These are phyloP conservation scores for Solea solea DNA, from an alignment of 2,113 vertebrate genomes.

Conservation along the genomic window DNA sequence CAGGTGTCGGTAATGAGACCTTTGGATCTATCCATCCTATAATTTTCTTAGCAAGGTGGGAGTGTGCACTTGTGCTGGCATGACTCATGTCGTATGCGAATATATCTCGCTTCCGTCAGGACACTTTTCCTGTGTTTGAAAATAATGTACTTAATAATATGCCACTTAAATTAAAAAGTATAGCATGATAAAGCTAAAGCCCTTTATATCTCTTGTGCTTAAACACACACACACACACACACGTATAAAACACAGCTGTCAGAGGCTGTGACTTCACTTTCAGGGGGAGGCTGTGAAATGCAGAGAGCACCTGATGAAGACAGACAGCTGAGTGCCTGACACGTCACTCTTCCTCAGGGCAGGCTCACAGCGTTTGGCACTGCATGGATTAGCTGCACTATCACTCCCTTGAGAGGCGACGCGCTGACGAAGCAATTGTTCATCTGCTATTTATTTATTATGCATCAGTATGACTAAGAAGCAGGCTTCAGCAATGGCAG, in stretches of 20 bases:
- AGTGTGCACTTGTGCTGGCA: slow-evolving; percentile 11
- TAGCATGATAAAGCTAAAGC: background rate
- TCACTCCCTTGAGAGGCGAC: background rate
- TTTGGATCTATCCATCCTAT: slow-evolving; percentile 38
- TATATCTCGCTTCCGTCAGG: background rate
- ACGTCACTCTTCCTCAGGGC: slow-evolving; percentile 22
- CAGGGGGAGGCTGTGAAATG: slow-evolving; percentile 30
- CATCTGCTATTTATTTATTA: slow-evolving; percentile 20
- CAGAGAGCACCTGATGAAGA: slow-evolving; percentile 21
- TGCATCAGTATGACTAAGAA: slow-evolving; percentile 27
- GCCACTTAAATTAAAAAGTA: no score
- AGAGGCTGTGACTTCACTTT: slow-evolving; percentile 3
- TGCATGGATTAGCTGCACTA: slow-evolving; percentile 5
- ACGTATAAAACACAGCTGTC: slow-evolving; percentile 9
- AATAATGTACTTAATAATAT: background rate
- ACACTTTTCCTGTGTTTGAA: slow-evolving; percentile 17
- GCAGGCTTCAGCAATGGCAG: background rate
- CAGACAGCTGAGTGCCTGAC: slow-evolving; percentile 7
- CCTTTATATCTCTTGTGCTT: background rate
- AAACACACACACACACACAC: background rate
- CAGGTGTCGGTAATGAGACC: slow-evolving; percentile 40
- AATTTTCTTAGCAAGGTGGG: slow-evolving; percentile 36
- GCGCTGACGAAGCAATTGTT: slow-evolving; percentile 15
- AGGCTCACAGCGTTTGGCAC: slow-evolving; percentile 11
- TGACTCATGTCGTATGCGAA: slow-evolving; percentile 19